These are phyloP conservation scores for Saguinus midas DNA, from an alignment of 2,113 vertebrate species.

Conservation along the genomic window DNA sequence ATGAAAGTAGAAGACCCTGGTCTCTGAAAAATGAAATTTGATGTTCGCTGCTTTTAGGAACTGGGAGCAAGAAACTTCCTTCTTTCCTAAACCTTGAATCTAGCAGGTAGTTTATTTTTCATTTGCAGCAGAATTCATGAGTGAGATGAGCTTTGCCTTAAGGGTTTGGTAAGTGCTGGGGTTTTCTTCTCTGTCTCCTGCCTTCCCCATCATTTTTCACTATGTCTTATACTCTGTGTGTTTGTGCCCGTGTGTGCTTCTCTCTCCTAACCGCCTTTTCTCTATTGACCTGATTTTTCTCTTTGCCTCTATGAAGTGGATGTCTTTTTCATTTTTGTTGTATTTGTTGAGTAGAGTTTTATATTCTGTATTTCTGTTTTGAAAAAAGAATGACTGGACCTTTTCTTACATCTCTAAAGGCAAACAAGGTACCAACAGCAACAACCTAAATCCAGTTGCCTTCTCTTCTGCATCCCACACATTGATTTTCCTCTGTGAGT, in stretches of 20 bases:
- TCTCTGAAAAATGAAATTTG: not conserved
- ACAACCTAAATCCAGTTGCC: not conserved
- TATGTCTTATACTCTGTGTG: rapidly evolving
- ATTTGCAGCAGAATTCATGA: not conserved
- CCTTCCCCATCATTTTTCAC: not conserved
- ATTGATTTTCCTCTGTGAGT: not conserved
- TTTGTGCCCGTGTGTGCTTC: not conserved
- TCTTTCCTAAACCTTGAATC: not conserved
- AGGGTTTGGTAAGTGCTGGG: not conserved
- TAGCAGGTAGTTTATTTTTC: not conserved
- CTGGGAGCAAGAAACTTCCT: not conserved
- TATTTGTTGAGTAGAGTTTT: slow-evolving; percentile 25
- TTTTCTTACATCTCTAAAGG: not conserved
- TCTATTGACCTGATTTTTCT: not conserved
- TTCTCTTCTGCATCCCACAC: not conserved
- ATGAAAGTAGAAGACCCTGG: not conserved
- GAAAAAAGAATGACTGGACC: not conserved
- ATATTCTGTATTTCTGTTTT: slow-evolving; percentile 10
- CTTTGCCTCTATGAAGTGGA: not conserved
- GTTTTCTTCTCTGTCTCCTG: not conserved
- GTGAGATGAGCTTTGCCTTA: not conserved
- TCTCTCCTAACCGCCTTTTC: not conserved
- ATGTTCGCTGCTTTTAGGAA: not conserved
- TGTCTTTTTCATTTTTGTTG: slow-evolving; percentile 9
- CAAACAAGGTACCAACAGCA: not conserved